phyloP scores from a whole-genome alignment of 2,797 vertebrate species.

The Brachyalestes nurse region DNA sequence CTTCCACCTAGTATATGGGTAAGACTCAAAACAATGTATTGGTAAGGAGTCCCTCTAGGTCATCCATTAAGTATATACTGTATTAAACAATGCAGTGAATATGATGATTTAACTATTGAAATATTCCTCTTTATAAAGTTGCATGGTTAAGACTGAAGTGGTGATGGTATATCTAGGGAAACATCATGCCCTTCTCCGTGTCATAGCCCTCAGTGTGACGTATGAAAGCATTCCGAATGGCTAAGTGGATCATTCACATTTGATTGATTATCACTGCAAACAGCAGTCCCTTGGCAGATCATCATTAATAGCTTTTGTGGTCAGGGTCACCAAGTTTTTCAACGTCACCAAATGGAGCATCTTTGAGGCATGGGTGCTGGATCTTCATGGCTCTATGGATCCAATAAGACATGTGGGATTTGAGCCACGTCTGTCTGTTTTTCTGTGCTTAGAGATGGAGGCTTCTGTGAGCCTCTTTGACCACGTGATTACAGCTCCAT shows the following conservation, averaged over 20 bases:
- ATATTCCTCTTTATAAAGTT: background rate
- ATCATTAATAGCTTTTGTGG: conserved; percentile 14
- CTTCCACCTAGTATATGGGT: background rate
- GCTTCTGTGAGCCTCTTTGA: background rate
- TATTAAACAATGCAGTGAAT: background rate
- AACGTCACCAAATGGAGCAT: background rate
- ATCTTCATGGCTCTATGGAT: conserved; percentile 2
- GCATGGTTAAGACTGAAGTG: background rate
- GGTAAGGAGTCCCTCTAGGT: conserved; percentile 1
- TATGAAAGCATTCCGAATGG: conserved; percentile 12
- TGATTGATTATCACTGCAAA: background rate
- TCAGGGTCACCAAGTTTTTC: background rate
- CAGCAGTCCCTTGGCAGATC: background rate
- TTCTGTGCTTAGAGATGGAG: background rate
- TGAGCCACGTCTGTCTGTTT: background rate
- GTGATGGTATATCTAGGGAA: conserved; percentile 40
- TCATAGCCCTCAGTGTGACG: background rate
- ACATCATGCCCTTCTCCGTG: conserved; percentile 13
- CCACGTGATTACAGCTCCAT: background rate
- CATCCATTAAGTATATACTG: background rate
- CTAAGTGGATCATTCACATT: conserved; percentile 2
- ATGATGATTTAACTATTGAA: conserved; percentile 8
- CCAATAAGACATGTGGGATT: background rate
- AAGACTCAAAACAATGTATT: background rate
- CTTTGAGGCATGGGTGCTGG: background rate